Conservation (phyloP, 2,888 invertebrate genomes). For the Harpalus rubripes region DNA sequence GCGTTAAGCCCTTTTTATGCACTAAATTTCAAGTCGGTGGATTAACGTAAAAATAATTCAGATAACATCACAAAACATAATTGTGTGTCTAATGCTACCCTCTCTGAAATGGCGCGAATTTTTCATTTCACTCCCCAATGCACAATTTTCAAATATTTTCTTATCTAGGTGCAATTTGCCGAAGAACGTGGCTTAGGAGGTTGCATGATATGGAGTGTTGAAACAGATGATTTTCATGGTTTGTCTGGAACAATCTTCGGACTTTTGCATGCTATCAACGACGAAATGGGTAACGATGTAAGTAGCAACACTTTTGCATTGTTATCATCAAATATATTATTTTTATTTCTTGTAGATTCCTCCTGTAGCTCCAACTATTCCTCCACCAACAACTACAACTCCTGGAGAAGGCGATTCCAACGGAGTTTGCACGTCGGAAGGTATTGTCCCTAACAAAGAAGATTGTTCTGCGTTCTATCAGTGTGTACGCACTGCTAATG, state of each 20-base stretch:
- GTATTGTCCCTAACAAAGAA: neutral
- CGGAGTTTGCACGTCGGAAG: neutral
- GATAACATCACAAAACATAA: neutral
- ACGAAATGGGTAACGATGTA: slow-evolving; percentile 41
- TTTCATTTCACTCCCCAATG: neutral
- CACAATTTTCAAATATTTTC: neutral
- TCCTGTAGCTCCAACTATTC: neutral
- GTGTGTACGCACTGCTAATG: neutral
- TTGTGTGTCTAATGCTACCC: no score
- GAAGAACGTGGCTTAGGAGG: slow-evolving; percentile 74
- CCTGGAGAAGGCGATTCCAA: neutral
- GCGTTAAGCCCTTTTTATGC: neutral
- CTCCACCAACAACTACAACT: neutral
- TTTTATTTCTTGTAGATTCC: neutral
- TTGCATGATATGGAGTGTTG: slow-evolving; percentile 77
- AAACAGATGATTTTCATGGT: slow-evolving; percentile 77
- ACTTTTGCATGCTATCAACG: slow-evolving; percentile 39
- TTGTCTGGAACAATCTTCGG: slow-evolving; percentile 48
- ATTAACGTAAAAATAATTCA: no score
- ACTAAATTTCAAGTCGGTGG: no score
- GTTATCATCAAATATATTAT: no score
- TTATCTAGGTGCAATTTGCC: slow-evolving; percentile 71
- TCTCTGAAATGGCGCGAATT: no score
- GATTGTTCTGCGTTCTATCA: slow-evolving; percentile 30
- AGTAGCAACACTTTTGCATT: neutral